These are phyloP conservation scores for Columbina picui DNA, from an alignment of 2,113 vertebrate genomes.

Conservation along the genomic window DNA sequence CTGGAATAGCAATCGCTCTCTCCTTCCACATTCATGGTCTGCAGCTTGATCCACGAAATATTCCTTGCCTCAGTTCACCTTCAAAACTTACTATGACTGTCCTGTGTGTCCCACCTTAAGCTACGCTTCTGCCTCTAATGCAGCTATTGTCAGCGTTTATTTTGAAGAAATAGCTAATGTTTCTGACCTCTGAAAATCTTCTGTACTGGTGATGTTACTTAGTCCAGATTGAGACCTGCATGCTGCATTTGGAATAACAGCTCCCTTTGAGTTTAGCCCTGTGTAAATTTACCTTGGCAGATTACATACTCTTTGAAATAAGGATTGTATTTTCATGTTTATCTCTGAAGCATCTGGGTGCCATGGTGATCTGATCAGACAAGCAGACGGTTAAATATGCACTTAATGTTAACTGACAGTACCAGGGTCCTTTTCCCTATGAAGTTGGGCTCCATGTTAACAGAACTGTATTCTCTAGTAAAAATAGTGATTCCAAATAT, in stretches of 20 bases:
- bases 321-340: neutral
- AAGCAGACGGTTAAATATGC: neutral
- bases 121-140: neutral
- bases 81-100: neutral
- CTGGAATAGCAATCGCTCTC: neutral
- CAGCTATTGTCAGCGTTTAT: neutral
- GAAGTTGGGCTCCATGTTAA: neutral
- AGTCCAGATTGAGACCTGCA: neutral
- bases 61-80: neutral
- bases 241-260: neutral
- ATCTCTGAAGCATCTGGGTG: conserved; percentile 10
- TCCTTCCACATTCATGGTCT: neutral
- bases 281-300: conserved; percentile 3
- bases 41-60: neutral
- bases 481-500: neutral
- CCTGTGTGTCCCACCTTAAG: neutral
- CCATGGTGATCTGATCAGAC: conserved; percentile 8
- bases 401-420: neutral
- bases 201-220: neutral
- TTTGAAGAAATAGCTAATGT: neutral
- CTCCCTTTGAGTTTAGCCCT: neutral
- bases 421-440: neutral
- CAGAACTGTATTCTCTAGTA: neutral
- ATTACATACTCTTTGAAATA: neutral
- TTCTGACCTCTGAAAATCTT: neutral